Evolutionary conservation across 2,113 vertebrate species (phyloP).

Genomic region (Numida meleagris): DNA sequence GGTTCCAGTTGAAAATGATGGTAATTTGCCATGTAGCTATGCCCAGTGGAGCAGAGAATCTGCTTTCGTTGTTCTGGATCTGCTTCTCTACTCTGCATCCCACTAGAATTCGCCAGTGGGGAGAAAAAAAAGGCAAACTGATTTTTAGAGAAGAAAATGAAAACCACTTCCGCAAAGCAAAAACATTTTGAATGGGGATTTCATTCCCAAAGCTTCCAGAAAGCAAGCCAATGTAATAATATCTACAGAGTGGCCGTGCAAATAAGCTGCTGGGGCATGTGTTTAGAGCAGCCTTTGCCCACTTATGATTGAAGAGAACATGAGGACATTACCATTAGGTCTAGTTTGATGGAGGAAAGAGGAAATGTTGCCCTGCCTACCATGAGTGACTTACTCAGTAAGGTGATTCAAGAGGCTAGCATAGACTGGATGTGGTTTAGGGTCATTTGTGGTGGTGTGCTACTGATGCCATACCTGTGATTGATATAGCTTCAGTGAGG

Average conservation of each 20-base stretch:
- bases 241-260: neutral
- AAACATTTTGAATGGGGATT: neutral
- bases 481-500: neutral
- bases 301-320: accelerated
- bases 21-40: neutral
- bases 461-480: neutral
- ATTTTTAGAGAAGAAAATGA: neutral
- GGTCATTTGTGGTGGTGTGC: neutral
- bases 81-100: neutral
- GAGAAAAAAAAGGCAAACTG: neutral
- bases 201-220: neutral
- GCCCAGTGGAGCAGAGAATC: neutral
- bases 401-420: accelerated
- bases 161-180: neutral
- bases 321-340: accelerated
- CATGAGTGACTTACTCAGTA: neutral
- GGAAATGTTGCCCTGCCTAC: neutral
- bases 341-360: neutral
- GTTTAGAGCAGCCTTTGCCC: neutral
- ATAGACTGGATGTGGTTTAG: neutral
- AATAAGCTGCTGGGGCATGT: neutral
- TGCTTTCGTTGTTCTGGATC: neutral
- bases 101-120: neutral
- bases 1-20: neutral
- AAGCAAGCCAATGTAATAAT: neutral